Evolutionary conservation across 2,113 vertebrate species (phyloP).

Genomic region (Paramisgurnus dabryanus): DNA sequence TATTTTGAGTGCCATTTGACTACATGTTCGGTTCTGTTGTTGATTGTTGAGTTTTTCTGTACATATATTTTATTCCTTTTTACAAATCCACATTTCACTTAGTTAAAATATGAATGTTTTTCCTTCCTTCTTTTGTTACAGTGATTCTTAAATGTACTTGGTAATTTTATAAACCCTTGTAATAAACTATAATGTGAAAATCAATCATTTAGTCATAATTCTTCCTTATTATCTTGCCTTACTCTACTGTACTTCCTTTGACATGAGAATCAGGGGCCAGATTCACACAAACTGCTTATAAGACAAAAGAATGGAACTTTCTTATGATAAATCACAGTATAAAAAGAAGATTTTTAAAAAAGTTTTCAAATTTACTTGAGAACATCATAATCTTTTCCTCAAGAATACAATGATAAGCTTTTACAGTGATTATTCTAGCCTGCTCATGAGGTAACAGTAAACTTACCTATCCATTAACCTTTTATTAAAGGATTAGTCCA

Average conservation of each 20-base stretch:
- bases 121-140: constrained; percentile 70
- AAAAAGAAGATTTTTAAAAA: no score
- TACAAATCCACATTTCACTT: constrained; percentile 74
- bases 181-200: constrained; percentile 82
- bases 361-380: no score
- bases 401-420: no score
- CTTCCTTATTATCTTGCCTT: not conserved
- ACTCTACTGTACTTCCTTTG: constrained; percentile 8
- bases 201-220: not conserved
- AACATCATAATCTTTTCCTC: no score
- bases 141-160: constrained; percentile 84
- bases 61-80: constrained; percentile 84
- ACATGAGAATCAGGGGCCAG: not conserved
- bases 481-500: no score
- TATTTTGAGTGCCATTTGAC: constrained; percentile 83
- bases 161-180: constrained; percentile 84
- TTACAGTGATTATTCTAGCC: no score
- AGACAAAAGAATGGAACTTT: no score
- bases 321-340: no score
- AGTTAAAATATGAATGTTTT: constrained; percentile 85
- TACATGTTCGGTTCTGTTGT: constrained; percentile 68
- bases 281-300: no score
- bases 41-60: constrained; percentile 83
- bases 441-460: no score
- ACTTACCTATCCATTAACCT: no score